Percentiles rank a stretch among this genome's conserved stretches.
Conservation (phyloP, 2,797 vertebrate species). For the Sebastes jordani region DNA sequence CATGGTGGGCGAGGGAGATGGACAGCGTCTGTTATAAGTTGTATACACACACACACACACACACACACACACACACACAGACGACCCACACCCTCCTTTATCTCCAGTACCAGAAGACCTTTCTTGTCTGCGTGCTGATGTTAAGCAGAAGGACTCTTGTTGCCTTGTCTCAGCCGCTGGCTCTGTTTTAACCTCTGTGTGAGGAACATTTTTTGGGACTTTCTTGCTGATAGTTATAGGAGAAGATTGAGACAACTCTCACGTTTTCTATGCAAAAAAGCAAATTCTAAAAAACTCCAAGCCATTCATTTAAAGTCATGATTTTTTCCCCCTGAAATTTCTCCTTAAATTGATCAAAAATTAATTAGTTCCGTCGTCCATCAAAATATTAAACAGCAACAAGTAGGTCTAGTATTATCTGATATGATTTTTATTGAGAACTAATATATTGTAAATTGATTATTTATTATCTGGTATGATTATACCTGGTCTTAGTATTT, state of each 20-base stretch:
- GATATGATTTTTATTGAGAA: no score
- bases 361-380: no score
- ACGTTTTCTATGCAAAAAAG: neutral
- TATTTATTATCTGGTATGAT: no score
- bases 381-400: no score
- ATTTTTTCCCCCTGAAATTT: neutral
- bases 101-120: slow-evolving; percentile 71
- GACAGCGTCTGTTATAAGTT: slow-evolving; percentile 66
- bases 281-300: no score
- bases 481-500: no score
- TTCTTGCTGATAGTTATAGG: neutral
- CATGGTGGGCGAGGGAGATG: slow-evolving; percentile 69
- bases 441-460: no score
- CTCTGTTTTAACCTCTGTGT: slow-evolving; percentile 21
- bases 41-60: slow-evolving; percentile 23
- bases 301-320: neutral
- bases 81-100: slow-evolving; percentile 65
- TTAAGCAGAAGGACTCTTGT: slow-evolving; percentile 38
- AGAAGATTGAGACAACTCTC: neutral
- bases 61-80: slow-evolving; percentile 32
- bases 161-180: slow-evolving; percentile 26
- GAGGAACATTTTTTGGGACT: neutral
- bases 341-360: neutral
- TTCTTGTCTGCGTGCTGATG: slow-evolving; percentile 61
- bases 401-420: no score